Evolutionary conservation across 1,140 invertebrate genomes (phyloP), one percentile per base, ranked within the genome.

Genomic region (Drosophila nebulosa): DNA sequence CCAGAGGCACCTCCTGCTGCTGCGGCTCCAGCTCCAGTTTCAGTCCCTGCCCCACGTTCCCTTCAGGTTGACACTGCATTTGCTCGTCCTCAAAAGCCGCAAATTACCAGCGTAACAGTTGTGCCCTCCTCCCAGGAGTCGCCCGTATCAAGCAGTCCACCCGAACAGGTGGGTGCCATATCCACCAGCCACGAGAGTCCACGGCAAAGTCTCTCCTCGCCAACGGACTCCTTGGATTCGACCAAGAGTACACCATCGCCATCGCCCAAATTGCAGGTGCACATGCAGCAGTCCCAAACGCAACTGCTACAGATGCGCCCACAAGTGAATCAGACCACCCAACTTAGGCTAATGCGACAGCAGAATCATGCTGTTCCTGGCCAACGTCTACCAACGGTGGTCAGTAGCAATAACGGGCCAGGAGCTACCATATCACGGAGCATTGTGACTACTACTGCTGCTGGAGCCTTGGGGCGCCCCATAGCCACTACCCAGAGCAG

Each of bases 261-360:
- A 0, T 84, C 79, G 2, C 80, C 79, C 10, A 79, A 78, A 65
- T 50, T 64, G n/a, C 79, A 84, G 39, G 24, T 55, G 32, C 77
- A 53, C 27, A 30, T 53, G 32, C 77, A 53, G 10, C 79, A 83
- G 42, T 16, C 36, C 9, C 36, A 39, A 16, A 21, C 53, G 27
- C 77, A 53, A 4, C 24, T 76, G 4, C 67, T 70, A 10, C 72
- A 74, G 61, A 71, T 70, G 46, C 79, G 64, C 2, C 26, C 46
- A 9, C 91, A 79, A 86, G 89, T 1, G 92, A 95, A 7, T 26
- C 69, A 95, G 3, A 95, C 96, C 5, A 94, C 42, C 95, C 95
- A 69, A 9, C 55, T 74, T 0, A 62, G 71, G 2, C 46, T 74
- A 26, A 61, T 74, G 71, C 71, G 72, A 0, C 50, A 74, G 26